Percentiles rank a stretch among this genome's conserved stretches.
phyloP scores from a whole-genome alignment of 1,140 invertebrate genomes.

The Bombus fervidus region DNA sequence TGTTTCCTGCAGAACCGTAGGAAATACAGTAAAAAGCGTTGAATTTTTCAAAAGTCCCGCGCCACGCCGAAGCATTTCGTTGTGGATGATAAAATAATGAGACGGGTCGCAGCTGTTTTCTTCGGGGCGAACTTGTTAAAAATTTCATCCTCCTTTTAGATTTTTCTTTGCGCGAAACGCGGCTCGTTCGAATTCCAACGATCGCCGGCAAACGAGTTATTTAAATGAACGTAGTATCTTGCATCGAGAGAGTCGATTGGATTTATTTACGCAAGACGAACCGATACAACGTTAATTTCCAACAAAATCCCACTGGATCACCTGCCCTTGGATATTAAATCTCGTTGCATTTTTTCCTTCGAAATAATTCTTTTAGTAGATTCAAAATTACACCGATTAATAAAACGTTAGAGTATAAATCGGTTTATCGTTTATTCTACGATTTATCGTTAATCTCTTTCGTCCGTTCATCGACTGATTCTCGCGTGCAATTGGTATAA shows the following conservation, averaged over 20 bases:
- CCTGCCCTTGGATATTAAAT: neutral
- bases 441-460: neutral
- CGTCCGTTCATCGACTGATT: neutral
- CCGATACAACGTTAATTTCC: neutral
- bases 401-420: neutral
- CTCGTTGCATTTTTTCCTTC: neutral
- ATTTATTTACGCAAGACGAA: neutral
- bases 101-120: neutral
- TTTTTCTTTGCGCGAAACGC: neutral
- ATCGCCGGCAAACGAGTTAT: neutral
- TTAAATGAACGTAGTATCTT: constrained; percentile 1
- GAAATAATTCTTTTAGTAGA: neutral
- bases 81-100: neutral
- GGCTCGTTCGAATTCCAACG: neutral
- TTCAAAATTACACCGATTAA: neutral
- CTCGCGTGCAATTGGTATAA: neutral
- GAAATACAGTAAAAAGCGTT: neutral
- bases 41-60: neutral
- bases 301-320: neutral
- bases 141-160: neutral
- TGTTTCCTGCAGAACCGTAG: neutral
- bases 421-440: neutral
- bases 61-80: neutral
- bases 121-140: neutral
- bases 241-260: neutral